Evolutionary conservation across 2,113 vertebrate species (phyloP), one percentile per base, ranked within the genome.

Genomic region (Xenopus borealis): DNA sequence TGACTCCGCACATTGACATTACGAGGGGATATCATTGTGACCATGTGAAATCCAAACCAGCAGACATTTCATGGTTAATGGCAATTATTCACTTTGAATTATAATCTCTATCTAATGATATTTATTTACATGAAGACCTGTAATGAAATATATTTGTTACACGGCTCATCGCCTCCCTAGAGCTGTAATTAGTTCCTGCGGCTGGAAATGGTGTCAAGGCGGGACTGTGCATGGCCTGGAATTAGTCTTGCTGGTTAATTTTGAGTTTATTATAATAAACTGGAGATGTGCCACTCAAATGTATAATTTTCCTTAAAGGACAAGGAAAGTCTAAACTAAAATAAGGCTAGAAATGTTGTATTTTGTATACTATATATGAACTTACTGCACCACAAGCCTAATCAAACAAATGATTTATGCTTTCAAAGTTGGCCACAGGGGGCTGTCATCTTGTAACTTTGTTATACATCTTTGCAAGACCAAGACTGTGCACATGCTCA

Each of bases 141-240:
- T 75, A 75, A 75, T 68, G 55, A 75, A 75, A 75, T 75, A 44
- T 75, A 75, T 75, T 75, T 75, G 67, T 68, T 62, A 75, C 72
- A 68, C 72, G 61, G 65, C 72, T 75, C 72, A 68, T 75, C 65
- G 33, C 65, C 72, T 75, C 72, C 62, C 57, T n/a, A 50, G 33
- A 68, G 72, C 53, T 46, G 55, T 75, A 75, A 75, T 75, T 75
- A 75, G 72, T 33, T 62, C 57, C 72, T 62, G 65, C 57, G 23
- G 72, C 65, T 66, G 64, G 13, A 66, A 52, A 12, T 12, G 64
- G 20, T 19, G 64, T 30, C 17, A 19, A 74, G 64, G 30, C 53
- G 20, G 40, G 19, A 17, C 6, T 0, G 14, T 45, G 57, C 53
- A 14, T 14, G 27, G 55, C 55, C 65, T 30, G 57, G 65, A 75